phyloP scores from a whole-genome alignment of 1,140 invertebrate genomes.

The Diabrotica virgifera region DNA sequence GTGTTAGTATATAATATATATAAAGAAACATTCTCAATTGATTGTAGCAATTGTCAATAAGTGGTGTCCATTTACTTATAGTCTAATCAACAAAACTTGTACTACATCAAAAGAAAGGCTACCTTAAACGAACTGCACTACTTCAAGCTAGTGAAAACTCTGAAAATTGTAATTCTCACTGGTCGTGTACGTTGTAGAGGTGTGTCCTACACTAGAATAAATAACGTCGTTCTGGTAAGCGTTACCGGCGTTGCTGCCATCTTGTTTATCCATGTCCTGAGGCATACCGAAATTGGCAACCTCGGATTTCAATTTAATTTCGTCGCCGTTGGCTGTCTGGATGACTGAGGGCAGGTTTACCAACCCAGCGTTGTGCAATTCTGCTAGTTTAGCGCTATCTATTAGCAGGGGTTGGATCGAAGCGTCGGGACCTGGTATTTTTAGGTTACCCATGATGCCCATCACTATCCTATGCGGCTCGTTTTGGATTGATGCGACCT shows the following conservation, averaged over 20 bases:
- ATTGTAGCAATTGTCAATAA: too few species aligned
- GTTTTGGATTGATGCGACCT: constrained; percentile 6
- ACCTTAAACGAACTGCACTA: too few species aligned
- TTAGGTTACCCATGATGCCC: constrained; percentile 37
- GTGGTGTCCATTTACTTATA: too few species aligned
- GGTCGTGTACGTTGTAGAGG: constrained; percentile 30
- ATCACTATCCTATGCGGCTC: constrained; percentile 32
- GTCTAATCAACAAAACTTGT: too few species aligned
- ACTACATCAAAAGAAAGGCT: too few species aligned
- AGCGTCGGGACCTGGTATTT: constrained; percentile 19
- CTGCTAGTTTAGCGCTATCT: constrained; percentile 34
- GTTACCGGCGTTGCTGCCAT: constrained; percentile 21
- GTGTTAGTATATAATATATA: too few species aligned
- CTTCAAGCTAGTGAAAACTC: constrained; percentile 15
- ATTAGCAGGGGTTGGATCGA: constrained; percentile 32
- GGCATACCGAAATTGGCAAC: constrained; percentile 27
- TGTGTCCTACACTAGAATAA: constrained; percentile 31
- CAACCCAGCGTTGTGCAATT: constrained; percentile 32
- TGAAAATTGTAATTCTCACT: constrained; percentile 34
- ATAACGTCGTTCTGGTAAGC: constrained; percentile 24
- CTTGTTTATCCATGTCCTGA: constrained; percentile 29
- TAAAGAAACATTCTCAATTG: too few species aligned
- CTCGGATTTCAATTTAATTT: constrained; percentile 34
- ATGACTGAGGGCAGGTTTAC: constrained; percentile 34
- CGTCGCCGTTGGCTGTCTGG: constrained; percentile 26